Evolutionary conservation across 2,113 vertebrate species (phyloP), one percentile per base, ranked within the genome.

Genomic region (Orycteropus afer): DNA sequence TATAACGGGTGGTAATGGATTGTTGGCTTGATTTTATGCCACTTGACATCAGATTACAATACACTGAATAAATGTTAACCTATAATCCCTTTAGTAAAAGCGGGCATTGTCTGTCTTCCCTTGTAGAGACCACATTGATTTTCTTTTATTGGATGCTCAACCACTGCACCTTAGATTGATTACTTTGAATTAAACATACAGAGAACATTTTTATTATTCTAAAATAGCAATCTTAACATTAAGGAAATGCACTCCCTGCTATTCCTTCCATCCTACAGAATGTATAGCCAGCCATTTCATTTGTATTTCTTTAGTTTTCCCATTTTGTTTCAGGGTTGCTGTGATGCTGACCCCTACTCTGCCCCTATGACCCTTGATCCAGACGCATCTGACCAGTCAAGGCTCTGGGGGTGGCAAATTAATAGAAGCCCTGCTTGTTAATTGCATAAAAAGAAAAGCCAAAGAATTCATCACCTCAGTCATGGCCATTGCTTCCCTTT

Each of bases 381-480:
- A 99, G 99, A 99, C 98, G 97, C 99, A 99, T 99, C 99, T 99
- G 99, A 99, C 99, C 99, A 99, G 99, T 99, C 99, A 99, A 99
- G 99, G 98, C 99, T 99, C 99, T 99, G 95, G 99, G 99, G 99
- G 98, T 98, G 98, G 98, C 99, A 99, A 99, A 99, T 99, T 99
- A 99, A 99, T 99, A 99, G 99, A 99, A 99, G 98, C 98, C 97
- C 98, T 99, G 98, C 99, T 99, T 98, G 99, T 99, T 99, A 99
- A 99, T 99, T 99, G 99, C 99, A 99, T 99, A 99, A 99, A 99
- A 99, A 99, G 99, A 99, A 99, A 98, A 99, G 99, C 98, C 98
- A 99, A 99, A 98, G 99, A 99, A 99, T 99, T 99, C 99, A 99
- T 99, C 99, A 99, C 99, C 99, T 99, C 99, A 99, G 99, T 99